Conservation (phyloP, 37 sponge, comb jelly and placozoan species). For the Crambe crambe region DNA sequence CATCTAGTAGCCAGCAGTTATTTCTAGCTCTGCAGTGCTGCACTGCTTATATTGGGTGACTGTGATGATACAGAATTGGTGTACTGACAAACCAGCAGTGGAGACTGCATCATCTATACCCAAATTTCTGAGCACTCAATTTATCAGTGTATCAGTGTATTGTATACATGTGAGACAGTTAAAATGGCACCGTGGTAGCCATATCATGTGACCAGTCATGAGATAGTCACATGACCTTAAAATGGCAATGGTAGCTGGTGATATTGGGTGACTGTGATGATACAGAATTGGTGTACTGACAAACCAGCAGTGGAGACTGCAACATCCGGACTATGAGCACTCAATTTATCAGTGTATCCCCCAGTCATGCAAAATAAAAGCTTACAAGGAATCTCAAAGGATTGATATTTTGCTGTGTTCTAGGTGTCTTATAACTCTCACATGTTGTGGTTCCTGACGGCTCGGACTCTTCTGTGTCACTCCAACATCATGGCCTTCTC, state of each 20-base stretch:
- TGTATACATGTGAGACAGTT: too few relatives aligned
- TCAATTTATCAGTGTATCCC: background rate
- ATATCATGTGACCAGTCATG: background rate
- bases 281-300: too few relatives aligned
- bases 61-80: too few relatives aligned
- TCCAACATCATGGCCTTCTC: conserved; percentile 67
- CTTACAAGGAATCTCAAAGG: background rate
- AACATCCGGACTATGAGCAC: conserved; percentile 5
- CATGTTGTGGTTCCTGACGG: conserved; percentile 60
- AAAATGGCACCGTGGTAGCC: conserved; percentile 30
- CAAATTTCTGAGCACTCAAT: conserved; percentile 11
- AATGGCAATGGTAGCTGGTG: background rate
- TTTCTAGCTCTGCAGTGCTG: too few relatives aligned
- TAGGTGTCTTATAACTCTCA: conserved; percentile 39
- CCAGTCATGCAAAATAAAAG: too few relatives aligned
- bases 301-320: background rate
- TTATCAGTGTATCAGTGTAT: too few relatives aligned
- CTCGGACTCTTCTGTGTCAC: conserved; percentile 49
- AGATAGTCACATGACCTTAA: background rate
- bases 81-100: background rate
- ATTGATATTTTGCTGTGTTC: background rate
- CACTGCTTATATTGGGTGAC: background rate
- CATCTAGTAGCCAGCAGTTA: too few relatives aligned
- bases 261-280: background rate
- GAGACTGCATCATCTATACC: conserved; percentile 4